phyloP scores from a whole-genome alignment of 2,113 vertebrate species.

The Paradisaea rubra region DNA sequence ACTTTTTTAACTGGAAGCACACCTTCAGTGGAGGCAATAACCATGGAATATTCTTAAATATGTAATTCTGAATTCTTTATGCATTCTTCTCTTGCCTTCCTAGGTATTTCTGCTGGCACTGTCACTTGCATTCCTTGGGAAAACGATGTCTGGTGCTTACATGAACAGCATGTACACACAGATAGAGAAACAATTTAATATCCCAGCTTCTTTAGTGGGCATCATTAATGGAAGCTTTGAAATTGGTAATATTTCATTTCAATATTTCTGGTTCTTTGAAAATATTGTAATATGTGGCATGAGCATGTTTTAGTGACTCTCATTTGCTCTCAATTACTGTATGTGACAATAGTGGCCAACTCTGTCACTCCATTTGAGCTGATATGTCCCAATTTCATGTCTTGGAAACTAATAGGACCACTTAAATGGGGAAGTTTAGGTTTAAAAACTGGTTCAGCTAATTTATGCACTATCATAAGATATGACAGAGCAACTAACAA shows the following conservation, averaged over 20 bases:
- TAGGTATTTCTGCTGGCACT: conserved; percentile 76
- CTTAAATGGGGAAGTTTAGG: not conserved
- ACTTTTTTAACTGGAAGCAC: not conserved
- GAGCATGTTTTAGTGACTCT: not conserved
- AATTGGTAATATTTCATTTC: conserved; percentile 71
- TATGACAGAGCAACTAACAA: not conserved
- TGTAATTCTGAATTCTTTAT: not conserved
- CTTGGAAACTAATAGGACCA: not conserved
- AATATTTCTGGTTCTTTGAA: not conserved
- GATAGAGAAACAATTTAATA: conserved; percentile 79
- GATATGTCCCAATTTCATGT: not conserved
- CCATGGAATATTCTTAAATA: not conserved
- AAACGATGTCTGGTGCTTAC: conserved; percentile 74
- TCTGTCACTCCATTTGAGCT: not conserved
- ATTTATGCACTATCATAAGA: not conserved
- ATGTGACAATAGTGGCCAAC: not conserved
- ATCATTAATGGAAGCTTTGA: conserved; percentile 81
- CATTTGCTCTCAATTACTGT: not conserved
- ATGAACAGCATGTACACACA: conserved; percentile 80
- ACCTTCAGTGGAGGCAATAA: not conserved
- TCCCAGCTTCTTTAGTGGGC: conserved; percentile 74
- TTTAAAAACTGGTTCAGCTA: not conserved
- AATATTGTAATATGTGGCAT: not conserved
- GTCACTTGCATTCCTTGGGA: conserved; percentile 71
- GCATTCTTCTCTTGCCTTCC: not conserved